Conservation (phyloP, 2,888 invertebrate species). For the Hypomecis punctinalis region DNA sequence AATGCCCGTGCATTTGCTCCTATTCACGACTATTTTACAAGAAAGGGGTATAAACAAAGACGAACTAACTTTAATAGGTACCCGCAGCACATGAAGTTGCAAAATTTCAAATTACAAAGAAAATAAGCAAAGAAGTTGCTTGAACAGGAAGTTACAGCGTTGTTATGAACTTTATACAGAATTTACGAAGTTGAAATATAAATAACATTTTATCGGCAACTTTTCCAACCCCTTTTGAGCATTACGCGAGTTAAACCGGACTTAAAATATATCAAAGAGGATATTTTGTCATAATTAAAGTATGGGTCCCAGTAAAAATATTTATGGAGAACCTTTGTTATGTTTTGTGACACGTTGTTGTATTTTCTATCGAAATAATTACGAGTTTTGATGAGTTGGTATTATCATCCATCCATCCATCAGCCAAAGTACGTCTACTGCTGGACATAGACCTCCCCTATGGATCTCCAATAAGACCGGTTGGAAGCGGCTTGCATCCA, state of each 20-base stretch:
- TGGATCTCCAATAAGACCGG: no score
- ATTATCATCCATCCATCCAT: no score
- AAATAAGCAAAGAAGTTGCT: constrained; percentile 64
- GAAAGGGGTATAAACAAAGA: constrained; percentile 44
- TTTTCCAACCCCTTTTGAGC: constrained; percentile 42
- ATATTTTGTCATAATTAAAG: constrained; percentile 37
- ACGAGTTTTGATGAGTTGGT: no score
- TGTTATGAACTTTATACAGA: constrained; percentile 69
- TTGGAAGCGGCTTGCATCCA: no score
- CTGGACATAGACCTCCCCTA: no score
- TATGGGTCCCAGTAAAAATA: constrained; percentile 18
- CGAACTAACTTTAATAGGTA: constrained; percentile 55
- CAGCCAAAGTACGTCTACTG: no score
- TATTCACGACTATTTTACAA: constrained; percentile 37
- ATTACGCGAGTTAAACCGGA: constrained; percentile 40
- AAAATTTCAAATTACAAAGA: constrained; percentile 78
- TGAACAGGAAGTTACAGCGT: constrained; percentile 66
- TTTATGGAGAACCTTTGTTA: neutral
- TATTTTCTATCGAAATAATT: neutral
- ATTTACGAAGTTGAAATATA: constrained; percentile 65
- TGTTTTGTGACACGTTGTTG: neutral
- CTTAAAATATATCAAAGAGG: constrained; percentile 39
- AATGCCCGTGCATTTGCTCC: no score
- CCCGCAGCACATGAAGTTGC: constrained; percentile 59
- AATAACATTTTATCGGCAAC: constrained; percentile 54